phyloP scores from a whole-genome alignment of 2,113 vertebrate species.

The Spizaetus ornatus region DNA sequence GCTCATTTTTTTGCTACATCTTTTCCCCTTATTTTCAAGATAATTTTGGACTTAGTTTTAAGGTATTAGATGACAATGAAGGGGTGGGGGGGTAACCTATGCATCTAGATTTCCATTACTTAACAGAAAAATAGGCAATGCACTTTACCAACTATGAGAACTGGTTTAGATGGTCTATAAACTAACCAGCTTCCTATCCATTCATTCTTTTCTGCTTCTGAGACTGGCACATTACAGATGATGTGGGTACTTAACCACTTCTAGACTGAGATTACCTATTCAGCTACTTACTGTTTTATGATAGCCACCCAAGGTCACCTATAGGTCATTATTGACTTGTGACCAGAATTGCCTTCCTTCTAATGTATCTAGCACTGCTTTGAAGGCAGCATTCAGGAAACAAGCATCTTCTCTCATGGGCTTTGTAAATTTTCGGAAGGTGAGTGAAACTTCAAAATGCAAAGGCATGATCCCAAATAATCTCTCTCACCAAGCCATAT shows the following conservation, averaged over 20 bases:
- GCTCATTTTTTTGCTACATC: background rate
- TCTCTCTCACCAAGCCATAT: background rate
- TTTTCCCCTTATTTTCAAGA: background rate
- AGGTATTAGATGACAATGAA: background rate
- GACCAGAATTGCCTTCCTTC: background rate
- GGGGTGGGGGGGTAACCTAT: background rate
- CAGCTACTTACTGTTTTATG: background rate
- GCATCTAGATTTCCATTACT: background rate
- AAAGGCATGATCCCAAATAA: background rate
- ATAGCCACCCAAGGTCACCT: background rate
- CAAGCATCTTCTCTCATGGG: background rate
- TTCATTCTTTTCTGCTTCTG: background rate
- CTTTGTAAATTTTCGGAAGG: background rate
- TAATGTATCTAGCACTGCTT: background rate
- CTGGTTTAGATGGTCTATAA: background rate
- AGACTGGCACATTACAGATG: background rate
- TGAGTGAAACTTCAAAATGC: background rate
- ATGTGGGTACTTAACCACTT: background rate
- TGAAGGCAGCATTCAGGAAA: background rate
- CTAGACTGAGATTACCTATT: background rate
- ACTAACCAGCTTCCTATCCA: background rate
- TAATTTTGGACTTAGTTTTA: background rate
- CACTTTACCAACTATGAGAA: background rate
- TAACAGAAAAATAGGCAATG: background rate
- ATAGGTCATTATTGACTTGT: background rate